A percentile compares a stretch with the other conserved stretches of the same genome.
Evolutionary conservation across 2,113 vertebrate genomes (phyloP).

Genomic region (Podocnemis expansa): DNA sequence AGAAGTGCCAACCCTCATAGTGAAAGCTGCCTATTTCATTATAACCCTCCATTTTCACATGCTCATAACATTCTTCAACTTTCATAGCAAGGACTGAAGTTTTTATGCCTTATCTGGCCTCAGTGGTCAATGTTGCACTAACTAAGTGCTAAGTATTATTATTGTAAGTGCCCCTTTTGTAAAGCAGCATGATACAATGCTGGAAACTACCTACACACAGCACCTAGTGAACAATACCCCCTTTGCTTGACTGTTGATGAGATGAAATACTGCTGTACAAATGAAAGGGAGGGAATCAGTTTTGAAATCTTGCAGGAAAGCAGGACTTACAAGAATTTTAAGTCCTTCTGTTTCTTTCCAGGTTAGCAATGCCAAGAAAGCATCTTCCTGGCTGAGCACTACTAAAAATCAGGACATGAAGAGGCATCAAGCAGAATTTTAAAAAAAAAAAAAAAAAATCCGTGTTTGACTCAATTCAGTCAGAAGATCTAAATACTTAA

Average conservation of each 20-base stretch:
- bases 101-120: not conserved
- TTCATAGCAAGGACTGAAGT: not conserved
- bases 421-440: not conserved
- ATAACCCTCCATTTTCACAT: rapidly evolving
- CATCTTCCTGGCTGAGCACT: not conserved
- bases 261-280: not conserved
- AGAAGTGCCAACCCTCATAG: not conserved
- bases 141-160: not conserved
- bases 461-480: not conserved
- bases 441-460: not conserved
- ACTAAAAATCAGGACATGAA: not conserved
- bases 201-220: not conserved
- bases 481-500: not conserved
- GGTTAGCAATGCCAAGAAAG: not conserved
- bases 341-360: not conserved
- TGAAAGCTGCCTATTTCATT: not conserved
- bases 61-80: not conserved
- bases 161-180: not conserved
- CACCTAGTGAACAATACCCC: not conserved
- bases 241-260: not conserved
- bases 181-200: not conserved
- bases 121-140: not conserved
- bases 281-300: not conserved
- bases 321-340: not conserved
- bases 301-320: not conserved